Conservation (phyloP, 1,140 invertebrate genomes). For the Drosophila pandora region DNA sequence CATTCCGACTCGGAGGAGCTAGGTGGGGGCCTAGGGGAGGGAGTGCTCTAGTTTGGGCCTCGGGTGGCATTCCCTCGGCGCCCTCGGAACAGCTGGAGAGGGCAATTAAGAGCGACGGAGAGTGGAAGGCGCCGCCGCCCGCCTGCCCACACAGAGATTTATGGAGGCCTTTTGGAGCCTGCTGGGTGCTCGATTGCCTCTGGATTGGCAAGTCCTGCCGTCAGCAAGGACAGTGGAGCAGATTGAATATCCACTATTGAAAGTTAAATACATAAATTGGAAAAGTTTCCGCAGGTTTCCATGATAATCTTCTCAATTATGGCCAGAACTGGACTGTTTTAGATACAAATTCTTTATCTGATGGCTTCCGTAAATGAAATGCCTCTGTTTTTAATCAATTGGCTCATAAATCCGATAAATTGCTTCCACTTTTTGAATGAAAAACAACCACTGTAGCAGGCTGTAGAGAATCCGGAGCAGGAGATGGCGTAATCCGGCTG, state of each 20-base stretch:
- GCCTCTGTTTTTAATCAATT: neutral
- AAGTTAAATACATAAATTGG: too few species aligned
- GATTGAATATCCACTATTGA: neutral
- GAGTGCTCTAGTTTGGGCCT: slow-evolving; percentile 36
- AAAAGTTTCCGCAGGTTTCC: too few species aligned
- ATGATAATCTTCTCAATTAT: too few species aligned
- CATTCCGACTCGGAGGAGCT: neutral
- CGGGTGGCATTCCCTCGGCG: slow-evolving; percentile 25
- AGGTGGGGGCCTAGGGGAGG: neutral
- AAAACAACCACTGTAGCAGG: neutral
- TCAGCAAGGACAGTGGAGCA: neutral
- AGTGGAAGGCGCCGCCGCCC: slow-evolving; percentile 8
- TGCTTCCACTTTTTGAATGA: neutral
- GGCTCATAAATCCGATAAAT: neutral
- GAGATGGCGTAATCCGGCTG: slow-evolving; percentile 24
- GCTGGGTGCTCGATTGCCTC: slow-evolving; percentile 22
- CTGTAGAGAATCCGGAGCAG: neutral
- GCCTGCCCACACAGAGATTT: slow-evolving; percentile 49
- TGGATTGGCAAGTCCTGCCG: slow-evolving; percentile 14
- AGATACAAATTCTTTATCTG: too few species aligned
- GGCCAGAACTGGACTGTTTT: neutral
- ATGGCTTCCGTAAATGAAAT: neutral
- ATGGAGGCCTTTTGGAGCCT: slow-evolving; percentile 22
- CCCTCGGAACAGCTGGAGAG: slow-evolving; percentile 22
- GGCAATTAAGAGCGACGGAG: slow-evolving; percentile 33